These are phyloP conservation scores for Oithona nana DNA, from an alignment of 2,888 invertebrate species.

Conservation along the genomic window DNA sequence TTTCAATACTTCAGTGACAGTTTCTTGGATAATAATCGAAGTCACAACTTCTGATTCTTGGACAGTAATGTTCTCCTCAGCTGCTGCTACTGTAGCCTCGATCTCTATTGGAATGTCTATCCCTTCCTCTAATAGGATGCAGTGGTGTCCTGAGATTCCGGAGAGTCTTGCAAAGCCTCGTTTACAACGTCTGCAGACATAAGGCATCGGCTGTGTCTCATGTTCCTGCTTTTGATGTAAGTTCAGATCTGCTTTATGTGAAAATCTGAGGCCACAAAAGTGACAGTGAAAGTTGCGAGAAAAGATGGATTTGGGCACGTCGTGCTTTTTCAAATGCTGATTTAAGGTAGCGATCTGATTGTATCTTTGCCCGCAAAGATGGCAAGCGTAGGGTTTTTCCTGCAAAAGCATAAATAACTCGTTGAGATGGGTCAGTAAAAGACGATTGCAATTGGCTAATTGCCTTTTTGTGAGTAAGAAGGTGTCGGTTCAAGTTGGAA, in stretches of 20 bases:
- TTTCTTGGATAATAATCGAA: too few species aligned
- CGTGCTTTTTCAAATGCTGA: neutral
- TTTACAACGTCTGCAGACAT: neutral
- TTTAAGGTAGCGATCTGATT: neutral
- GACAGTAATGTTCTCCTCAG: too few species aligned
- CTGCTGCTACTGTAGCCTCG: too few species aligned
- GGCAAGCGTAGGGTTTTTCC: neutral
- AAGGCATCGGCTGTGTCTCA: neutral
- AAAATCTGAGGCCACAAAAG: neutral
- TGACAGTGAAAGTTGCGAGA: neutral
- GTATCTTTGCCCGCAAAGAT: neutral
- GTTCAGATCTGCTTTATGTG: neutral
- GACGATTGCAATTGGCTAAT: too few species aligned
- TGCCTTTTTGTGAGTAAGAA: slow-evolving; percentile 27
- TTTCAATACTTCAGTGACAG: too few species aligned
- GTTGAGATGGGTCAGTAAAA: too few species aligned
- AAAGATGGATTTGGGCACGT: neutral
- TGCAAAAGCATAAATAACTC: too few species aligned
- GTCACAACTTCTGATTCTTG: too few species aligned
- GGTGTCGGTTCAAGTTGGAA: slow-evolving; percentile 28
- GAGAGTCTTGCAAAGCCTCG: neutral
- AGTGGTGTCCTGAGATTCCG: too few species aligned
- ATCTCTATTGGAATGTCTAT: too few species aligned
- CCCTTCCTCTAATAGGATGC: too few species aligned
- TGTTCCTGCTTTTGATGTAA: neutral